phyloP scores from a whole-genome alignment of 23 tunicate species.

The Pegea sp. region DNA sequence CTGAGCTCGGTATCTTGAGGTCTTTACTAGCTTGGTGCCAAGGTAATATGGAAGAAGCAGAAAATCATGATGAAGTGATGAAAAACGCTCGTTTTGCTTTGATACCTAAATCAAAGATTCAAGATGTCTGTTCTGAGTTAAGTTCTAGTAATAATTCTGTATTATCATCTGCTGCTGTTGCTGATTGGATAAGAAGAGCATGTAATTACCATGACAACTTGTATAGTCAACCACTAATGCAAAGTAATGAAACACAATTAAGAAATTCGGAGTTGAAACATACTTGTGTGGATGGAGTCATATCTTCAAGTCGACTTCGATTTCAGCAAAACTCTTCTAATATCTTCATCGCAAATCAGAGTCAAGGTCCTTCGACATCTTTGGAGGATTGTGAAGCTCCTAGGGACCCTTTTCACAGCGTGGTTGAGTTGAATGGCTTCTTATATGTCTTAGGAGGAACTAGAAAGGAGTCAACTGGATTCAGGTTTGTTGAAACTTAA shows the following conservation, averaged over 20 bases:
- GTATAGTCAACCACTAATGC: constrained; percentile 42
- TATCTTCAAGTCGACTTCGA: constrained; percentile 19
- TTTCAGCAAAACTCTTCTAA: constrained; percentile 6
- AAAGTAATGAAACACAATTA: constrained; percentile 7
- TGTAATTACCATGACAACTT: constrained; percentile 24
- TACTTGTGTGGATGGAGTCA: constrained; percentile 54
- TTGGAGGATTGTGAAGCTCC: constrained; percentile 6
- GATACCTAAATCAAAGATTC: constrained; percentile 10
- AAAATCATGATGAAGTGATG: constrained; percentile 3
- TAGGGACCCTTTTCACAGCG: constrained; percentile 85
- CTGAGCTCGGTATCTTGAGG: constrained; percentile 12
- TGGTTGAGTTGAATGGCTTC: constrained; percentile 67
- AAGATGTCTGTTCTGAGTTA: no score
- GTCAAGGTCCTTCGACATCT: not conserved
- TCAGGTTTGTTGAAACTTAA: constrained; percentile 16
- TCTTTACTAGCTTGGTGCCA: constrained; percentile 19
- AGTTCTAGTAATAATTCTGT: no score
- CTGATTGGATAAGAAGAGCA: no score
- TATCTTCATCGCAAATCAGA: constrained; percentile 2
- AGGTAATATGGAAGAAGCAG: not conserved
- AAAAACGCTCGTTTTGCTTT: constrained; percentile 28
- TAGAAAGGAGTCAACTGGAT: constrained; percentile 18
- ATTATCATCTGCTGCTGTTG: no score
- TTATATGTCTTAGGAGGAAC: constrained; percentile 65
- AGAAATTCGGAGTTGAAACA: constrained; percentile 4